phyloP scores from a whole-genome alignment of 2,888 invertebrate species.

The Dryomyza anilis region DNA sequence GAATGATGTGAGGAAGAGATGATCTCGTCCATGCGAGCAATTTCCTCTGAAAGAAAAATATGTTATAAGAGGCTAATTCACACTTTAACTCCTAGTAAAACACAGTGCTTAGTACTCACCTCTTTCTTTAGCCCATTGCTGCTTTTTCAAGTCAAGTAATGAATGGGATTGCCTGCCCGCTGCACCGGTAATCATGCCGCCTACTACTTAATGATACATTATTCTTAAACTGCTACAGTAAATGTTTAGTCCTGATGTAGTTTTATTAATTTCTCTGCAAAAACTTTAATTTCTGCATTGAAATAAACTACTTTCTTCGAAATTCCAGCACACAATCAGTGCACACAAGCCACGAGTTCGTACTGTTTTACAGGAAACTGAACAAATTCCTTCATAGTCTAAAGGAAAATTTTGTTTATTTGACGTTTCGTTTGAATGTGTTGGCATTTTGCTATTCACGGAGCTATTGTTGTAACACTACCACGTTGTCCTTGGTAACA shows the following conservation, averaged over 20 bases:
- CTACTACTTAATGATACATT: too few species aligned
- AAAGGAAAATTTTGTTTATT: background rate
- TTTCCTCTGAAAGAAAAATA: constrained; percentile 71
- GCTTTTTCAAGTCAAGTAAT: constrained; percentile 84
- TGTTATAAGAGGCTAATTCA: background rate
- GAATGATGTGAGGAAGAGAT: constrained; percentile 66
- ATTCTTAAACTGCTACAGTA: background rate
- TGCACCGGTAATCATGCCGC: constrained; percentile 54
- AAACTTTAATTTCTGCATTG: background rate
- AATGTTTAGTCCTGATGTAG: background rate
- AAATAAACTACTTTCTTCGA: background rate
- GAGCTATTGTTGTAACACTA: constrained; percentile 20
- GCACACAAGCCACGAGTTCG: background rate
- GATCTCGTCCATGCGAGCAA: constrained; percentile 77
- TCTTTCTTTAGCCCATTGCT: constrained; percentile 92
- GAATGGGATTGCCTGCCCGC: constrained; percentile 62
- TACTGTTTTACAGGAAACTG: constrained; percentile 26
- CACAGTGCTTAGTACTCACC: constrained; percentile 64
- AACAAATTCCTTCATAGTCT: constrained; percentile 30
- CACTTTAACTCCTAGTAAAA: background rate
- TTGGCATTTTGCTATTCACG: background rate
- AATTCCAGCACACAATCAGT: constrained; percentile 8
- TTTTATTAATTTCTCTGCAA: background rate
- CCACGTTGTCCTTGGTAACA: constrained; percentile 12
- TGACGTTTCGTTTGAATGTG: background rate